These are phyloP conservation scores for Frieseomelitta varia DNA, from an alignment of 1,140 invertebrate genomes.

Conservation along the genomic window DNA sequence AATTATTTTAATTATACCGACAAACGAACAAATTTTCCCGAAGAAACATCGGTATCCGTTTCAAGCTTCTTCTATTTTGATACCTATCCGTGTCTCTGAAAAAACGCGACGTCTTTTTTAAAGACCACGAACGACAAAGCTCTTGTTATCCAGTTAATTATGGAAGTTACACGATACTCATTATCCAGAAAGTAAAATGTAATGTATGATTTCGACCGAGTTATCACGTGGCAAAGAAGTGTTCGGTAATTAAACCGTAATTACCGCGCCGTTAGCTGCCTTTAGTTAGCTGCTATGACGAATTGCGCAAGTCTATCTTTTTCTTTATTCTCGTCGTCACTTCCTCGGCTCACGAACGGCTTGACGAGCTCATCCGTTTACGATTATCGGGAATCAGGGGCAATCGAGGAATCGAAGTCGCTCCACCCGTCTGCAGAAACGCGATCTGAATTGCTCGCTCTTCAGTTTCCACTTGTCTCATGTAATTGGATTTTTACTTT, in stretches of 20 bases:
- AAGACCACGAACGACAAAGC: neutral
- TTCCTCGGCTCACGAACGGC: neutral
- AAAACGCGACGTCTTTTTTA: too few relatives aligned
- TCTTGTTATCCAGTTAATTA: neutral
- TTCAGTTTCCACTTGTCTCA: constrained; percentile 7
- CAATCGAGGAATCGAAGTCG: constrained; percentile 14
- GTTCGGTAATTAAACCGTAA: constrained; percentile 12
- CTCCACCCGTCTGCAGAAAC: constrained; percentile 2
- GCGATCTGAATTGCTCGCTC: constrained; percentile 12
- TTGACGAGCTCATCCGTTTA: neutral
- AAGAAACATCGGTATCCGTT: neutral
- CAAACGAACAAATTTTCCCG: neutral
- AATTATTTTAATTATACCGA: neutral
- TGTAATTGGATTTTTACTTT: constrained; percentile 24
- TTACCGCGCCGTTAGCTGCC: neutral
- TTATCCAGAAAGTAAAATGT: neutral
- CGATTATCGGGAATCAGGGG: neutral
- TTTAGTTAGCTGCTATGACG: neutral
- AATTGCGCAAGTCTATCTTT: neutral
- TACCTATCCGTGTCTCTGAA: neutral
- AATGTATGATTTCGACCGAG: neutral
- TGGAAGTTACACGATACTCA: constrained; percentile 6
- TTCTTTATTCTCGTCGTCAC: too few relatives aligned
- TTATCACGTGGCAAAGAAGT: neutral
- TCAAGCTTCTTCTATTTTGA: neutral